These are phyloP conservation scores for Thereva nobilitata DNA, from an alignment of 2,888 invertebrate species.

Conservation along the genomic window DNA sequence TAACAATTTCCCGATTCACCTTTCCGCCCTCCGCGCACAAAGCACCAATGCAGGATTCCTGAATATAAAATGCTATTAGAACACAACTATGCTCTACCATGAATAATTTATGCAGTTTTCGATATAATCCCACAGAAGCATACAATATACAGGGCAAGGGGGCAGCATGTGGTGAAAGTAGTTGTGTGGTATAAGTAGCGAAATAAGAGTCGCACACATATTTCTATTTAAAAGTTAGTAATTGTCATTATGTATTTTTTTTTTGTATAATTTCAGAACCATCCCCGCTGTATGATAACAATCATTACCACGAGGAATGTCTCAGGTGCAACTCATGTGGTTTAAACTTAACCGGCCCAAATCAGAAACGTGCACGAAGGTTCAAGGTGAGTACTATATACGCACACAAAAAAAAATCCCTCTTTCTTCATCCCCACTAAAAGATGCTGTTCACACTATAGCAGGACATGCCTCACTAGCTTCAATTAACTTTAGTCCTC, in stretches of 20 bases:
- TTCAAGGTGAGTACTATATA: slow-evolving; percentile 60
- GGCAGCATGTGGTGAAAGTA: too few species aligned
- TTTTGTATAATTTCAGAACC: slow-evolving; percentile 70
- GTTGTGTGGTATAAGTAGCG: too few species aligned
- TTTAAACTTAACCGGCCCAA: slow-evolving; percentile 88
- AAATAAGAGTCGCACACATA: too few species aligned
- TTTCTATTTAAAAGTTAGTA: too few species aligned
- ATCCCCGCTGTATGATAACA: slow-evolving; percentile 90
- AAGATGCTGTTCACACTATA: not conserved
- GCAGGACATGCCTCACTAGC: not conserved
- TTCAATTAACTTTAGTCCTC: not conserved
- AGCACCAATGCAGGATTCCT: too few species aligned
- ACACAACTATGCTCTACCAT: too few species aligned
- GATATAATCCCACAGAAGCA: too few species aligned
- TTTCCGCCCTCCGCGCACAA: too few species aligned
- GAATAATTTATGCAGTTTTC: too few species aligned
- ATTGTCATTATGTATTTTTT: slow-evolving; percentile 1
- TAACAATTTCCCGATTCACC: too few species aligned
- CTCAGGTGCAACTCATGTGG: slow-evolving; percentile 95
- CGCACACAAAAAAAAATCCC: not conserved
- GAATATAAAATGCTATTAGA: too few species aligned
- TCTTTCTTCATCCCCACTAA: not conserved
- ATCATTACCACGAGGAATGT: slow-evolving; percentile 97
- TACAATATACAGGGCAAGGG: too few species aligned
- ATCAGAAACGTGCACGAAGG: slow-evolving; percentile 72